Evolutionary conservation across 2,888 invertebrate species (phyloP).

Genomic region (Ceriagrion tenellum): DNA sequence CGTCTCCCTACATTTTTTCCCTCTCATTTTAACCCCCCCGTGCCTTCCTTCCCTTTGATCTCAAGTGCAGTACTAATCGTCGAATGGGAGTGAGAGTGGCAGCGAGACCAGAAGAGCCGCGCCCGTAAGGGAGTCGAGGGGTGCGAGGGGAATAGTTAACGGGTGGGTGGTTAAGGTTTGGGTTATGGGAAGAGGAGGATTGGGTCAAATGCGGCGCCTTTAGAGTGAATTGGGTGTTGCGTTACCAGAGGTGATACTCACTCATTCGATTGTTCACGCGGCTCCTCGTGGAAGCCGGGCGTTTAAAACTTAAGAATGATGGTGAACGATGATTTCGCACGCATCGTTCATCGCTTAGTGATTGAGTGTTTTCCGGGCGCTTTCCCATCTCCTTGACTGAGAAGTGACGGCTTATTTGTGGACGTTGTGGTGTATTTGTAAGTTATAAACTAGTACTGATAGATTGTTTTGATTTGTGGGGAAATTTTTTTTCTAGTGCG

Average conservation of each 20-base stretch:
- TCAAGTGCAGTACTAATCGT: constrained; percentile 63
- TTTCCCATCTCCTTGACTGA: neutral
- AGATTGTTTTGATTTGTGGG: neutral
- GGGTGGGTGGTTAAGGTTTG: neutral
- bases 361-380: neutral
- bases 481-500: too few species aligned
- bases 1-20: constrained; percentile 4
- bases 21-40: neutral
- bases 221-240: constrained; percentile 49
- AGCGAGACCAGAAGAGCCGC: neutral
- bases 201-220: constrained; percentile 25
- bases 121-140: neutral
- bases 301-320: neutral
- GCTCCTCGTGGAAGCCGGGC: neutral
- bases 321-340: neutral
- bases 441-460: neutral
- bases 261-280: neutral
- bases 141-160: neutral
- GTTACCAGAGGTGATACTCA: neutral
- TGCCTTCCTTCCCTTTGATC: constrained; percentile 25
- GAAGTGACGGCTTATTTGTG: neutral
- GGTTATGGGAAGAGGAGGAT: neutral
- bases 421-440: neutral
- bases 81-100: neutral
- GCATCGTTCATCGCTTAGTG: neutral